These are phyloP conservation scores for Radopholus similis DNA, from an alignment of 1,140 invertebrate genomes.

Conservation along the genomic window DNA sequence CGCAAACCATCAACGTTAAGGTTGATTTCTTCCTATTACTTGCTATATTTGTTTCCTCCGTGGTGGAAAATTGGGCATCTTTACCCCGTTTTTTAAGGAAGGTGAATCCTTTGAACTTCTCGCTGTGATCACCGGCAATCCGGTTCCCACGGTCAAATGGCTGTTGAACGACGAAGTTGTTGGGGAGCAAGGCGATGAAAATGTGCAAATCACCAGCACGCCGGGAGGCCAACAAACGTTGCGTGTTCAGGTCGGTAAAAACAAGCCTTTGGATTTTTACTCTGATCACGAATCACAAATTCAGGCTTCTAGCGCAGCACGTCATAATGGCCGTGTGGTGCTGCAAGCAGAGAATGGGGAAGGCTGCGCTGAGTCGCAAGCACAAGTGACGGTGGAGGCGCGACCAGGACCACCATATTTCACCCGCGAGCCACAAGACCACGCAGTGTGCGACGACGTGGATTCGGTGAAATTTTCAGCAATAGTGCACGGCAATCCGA, in stretches of 20 bases:
- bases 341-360: slow-evolving; percentile 37
- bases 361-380: slow-evolving; percentile 30
- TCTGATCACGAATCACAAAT: not conserved
- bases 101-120: slow-evolving; percentile 59
- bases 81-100: not conserved
- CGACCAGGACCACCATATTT: slow-evolving; percentile 41
- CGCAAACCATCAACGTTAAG: slow-evolving; percentile 20
- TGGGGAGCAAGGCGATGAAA: not conserved
- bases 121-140: slow-evolving; percentile 83
- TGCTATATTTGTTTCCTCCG: no score
- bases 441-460: slow-evolving; percentile 71
- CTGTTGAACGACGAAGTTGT: slow-evolving; percentile 65
- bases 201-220: not conserved
- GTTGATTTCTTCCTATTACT: no score
- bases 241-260: not conserved
- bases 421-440: slow-evolving; percentile 53
- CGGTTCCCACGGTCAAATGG: slow-evolving; percentile 81
- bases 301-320: not conserved
- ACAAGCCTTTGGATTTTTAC: not conserved
- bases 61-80: not conserved
- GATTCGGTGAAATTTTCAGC: slow-evolving; percentile 65
- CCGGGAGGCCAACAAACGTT: slow-evolving; percentile 11
- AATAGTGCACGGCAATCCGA: slow-evolving; percentile 80
- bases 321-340: slow-evolving; percentile 25
- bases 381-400: slow-evolving; percentile 34